These are phyloP conservation scores for Carettochelys insculpta DNA, from an alignment of 2,113 vertebrate species.

Conservation along the genomic window DNA sequence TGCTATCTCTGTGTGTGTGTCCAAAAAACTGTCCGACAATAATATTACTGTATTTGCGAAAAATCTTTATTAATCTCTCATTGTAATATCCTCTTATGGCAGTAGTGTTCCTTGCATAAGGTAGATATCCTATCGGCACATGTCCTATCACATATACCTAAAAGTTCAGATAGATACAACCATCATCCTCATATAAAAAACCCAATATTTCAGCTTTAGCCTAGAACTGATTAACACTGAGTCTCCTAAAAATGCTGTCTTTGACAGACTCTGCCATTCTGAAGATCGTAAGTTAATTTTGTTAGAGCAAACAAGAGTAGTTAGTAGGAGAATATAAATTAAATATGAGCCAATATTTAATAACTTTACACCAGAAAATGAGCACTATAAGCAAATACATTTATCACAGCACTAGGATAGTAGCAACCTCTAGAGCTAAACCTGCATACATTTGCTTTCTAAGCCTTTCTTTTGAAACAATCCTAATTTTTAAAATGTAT, in stretches of 20 bases:
- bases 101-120: slow-evolving; percentile 75
- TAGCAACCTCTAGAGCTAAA: not conserved
- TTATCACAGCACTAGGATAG: not conserved
- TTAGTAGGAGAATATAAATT: not conserved
- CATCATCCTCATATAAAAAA: slow-evolving; percentile 16
- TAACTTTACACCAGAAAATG: not conserved
- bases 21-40: slow-evolving; percentile 93
- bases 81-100: slow-evolving; percentile 84
- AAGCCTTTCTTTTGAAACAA: not conserved
- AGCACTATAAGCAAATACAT: not conserved
- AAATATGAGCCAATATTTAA: not conserved
- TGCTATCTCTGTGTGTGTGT: slow-evolving; percentile 92
- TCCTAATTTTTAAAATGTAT: not conserved
- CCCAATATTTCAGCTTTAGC: not conserved
- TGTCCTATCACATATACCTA: slow-evolving; percentile 94
- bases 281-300: not conserved
- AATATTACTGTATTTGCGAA: slow-evolving; percentile 84
- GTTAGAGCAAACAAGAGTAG: not conserved
- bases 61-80: slow-evolving; percentile 86
- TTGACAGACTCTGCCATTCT: not conserved
- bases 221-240: not conserved
- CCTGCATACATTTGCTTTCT: not conserved
- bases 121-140: slow-evolving; percentile 90
- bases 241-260: not conserved
- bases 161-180: slow-evolving; percentile 35